Evolutionary conservation across 1,140 invertebrate species (phyloP).

Genomic region (Drosophila pachea): DNA sequence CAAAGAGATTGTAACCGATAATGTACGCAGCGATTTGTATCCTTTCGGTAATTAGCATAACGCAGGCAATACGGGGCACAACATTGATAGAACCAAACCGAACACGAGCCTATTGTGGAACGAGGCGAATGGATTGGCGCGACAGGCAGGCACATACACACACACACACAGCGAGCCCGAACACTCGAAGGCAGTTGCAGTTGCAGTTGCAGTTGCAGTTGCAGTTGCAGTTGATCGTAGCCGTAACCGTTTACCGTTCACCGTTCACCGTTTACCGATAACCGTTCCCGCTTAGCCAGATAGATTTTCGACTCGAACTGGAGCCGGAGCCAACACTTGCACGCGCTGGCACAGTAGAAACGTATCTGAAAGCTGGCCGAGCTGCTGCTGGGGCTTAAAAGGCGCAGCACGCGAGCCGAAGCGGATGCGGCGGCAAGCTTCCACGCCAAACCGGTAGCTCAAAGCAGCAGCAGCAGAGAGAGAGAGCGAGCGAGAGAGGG

Average conservation of each 20-base stretch:
- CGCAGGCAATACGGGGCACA: conserved; percentile 72
- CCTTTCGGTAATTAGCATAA: conserved; percentile 78
- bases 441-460: conserved; percentile 42
- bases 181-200: not conserved
- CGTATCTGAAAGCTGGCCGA: conserved; percentile 74
- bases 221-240: too few relatives aligned
- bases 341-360: conserved; percentile 67
- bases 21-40: conserved; percentile 76
- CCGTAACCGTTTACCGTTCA: too few relatives aligned
- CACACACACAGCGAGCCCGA: conserved; percentile 8
- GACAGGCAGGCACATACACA: conserved; percentile 19
- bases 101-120: conserved; percentile 61
- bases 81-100: conserved; percentile 66
- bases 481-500: not conserved
- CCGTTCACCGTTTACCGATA: not conserved
- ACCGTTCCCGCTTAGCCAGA: conserved; percentile 6
- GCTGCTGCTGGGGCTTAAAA: conserved; percentile 67
- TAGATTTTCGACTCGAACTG: conserved; percentile 3
- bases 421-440: conserved; percentile 64
- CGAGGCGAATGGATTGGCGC: conserved; percentile 20
- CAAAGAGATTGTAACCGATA: conserved; percentile 78
- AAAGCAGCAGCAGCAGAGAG: not conserved
- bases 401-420: conserved; percentile 62
- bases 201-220: too few relatives aligned
- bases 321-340: conserved; percentile 50